Conservation (phyloP, 1,140 invertebrate species). For the Listronotus bonariensis region DNA sequence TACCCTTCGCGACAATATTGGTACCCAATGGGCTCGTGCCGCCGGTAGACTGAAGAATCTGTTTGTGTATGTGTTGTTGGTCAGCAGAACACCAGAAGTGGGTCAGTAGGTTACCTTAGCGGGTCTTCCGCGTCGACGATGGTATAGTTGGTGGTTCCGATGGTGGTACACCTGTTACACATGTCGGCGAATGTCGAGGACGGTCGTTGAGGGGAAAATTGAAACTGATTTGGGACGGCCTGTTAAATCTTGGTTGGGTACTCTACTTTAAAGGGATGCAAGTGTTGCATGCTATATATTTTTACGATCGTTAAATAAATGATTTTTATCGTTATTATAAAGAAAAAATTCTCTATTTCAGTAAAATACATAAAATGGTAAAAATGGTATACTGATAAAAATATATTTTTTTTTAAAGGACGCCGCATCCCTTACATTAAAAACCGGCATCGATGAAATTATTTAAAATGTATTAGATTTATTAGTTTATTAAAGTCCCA, state of each 20-base stretch:
- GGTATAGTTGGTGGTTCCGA: constrained; percentile 19
- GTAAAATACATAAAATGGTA: too few species aligned
- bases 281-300: too few species aligned
- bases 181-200: constrained; percentile 22
- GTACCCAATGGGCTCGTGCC: constrained; percentile 39
- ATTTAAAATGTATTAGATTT: too few species aligned
- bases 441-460: too few species aligned
- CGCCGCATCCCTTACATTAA: too few species aligned
- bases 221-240: neutral
- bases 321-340: too few species aligned
- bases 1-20: constrained; percentile 17
- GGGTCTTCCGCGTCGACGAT: constrained; percentile 39
- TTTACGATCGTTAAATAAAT: too few species aligned
- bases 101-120: constrained; percentile 51
- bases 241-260: neutral
- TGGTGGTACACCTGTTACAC: constrained; percentile 37
- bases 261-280: too few species aligned
- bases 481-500: too few species aligned
- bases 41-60: constrained; percentile 46
- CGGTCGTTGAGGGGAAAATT: constrained; percentile 11
- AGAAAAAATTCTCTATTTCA: too few species aligned
- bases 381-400: too few species aligned
- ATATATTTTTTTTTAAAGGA: too few species aligned
- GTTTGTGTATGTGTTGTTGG: constrained; percentile 41
- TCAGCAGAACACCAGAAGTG: constrained; percentile 48